These are phyloP conservation scores for Thunnus thynnus DNA, from an alignment of 2,113 vertebrate genomes.

Conservation along the genomic window DNA sequence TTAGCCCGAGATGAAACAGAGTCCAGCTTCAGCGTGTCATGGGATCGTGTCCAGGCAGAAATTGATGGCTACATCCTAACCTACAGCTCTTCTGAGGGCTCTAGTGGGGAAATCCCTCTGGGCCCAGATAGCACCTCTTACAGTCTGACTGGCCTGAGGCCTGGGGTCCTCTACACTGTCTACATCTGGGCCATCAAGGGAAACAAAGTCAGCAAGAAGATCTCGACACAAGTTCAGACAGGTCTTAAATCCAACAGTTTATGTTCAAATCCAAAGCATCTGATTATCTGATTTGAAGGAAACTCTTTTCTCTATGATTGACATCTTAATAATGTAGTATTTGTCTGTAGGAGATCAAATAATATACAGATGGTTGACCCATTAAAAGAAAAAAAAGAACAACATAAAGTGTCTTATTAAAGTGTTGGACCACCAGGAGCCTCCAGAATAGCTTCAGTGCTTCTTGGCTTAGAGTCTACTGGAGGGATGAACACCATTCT, in stretches of 20 bases:
- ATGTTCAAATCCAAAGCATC: constrained; percentile 23
- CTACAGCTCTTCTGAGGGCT: constrained; percentile 82
- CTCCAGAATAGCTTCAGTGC: not conserved
- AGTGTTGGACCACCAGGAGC: not conserved
- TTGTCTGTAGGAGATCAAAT: not conserved
- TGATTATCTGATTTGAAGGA: not conserved
- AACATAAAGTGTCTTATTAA: not conserved
- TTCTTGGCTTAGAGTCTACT: not conserved
- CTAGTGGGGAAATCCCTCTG: constrained; percentile 78
- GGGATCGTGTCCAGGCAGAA: constrained; percentile 80
- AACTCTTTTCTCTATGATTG: not conserved
- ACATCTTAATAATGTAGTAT: not conserved
- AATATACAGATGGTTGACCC: too few species aligned
- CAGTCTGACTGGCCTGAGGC: too few species aligned
- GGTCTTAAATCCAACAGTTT: constrained; percentile 66
- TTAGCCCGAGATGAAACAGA: constrained; percentile 79
- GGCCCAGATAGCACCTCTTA: too few species aligned
- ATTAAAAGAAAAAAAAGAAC: too few species aligned
- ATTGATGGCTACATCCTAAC: constrained; percentile 86
- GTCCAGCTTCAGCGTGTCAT: constrained; percentile 76
- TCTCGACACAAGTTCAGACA: constrained; percentile 77
- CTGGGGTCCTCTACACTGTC: too few species aligned
- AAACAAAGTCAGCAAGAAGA: constrained; percentile 78
- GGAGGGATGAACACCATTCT: too few species aligned
- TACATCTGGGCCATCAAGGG: too few species aligned